Base-by-base conservation (phyloP, 2,113 vertebrate species). In the Marmota flaviventris region DNA sequence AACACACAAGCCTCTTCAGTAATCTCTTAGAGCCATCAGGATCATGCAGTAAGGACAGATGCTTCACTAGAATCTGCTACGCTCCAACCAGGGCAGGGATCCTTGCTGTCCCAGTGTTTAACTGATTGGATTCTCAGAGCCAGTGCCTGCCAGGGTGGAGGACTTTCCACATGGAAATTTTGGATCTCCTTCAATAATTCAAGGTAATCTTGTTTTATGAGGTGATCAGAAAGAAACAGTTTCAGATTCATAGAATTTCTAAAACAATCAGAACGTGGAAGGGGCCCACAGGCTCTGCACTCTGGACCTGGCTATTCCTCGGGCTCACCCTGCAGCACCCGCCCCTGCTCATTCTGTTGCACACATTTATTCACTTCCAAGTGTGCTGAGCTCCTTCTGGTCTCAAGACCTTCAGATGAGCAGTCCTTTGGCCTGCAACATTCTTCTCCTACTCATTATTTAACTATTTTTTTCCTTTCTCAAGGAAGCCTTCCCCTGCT, bases 161-260 rank as follows among this genome's bases (percentile, higher is more conserved):
- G 91, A 84, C 65, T 81, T 56, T 92, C 96, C 93, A 79, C 63
- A 89, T 94, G 97, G 97, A 97, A 96, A 97, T 18, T 95, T 95
- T 96, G 93, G 97, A 77, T 65, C 67, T 87, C 56, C 56, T 78
- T 91, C 96, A 2, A 7, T 39, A 85, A 69, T 88, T 58, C 85
- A 51, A 93, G 51, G 91, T 79, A 94, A 97, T 97, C 94, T 84
- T 93, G 96, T 84, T 98, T 98, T 95, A 98, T 92, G 93, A 95
- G 97, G 89, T 94, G 96, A 85, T 97, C 94, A 97, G 96, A 97
- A 96, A 85, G 97, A 95, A 95, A 94, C 1, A 77, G 94, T 82
- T 98, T 97, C 91, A 95, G 96, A 94, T 97, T 90, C 97, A 95
- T 65, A 97, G 95, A 95, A 96, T 90, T 97, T 95, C 96, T 95